A percentile compares a stretch with the other conserved stretches of the same genome.
Evolutionary conservation across 2,113 vertebrate genomes (phyloP).

Genomic region (Garra rufa): DNA sequence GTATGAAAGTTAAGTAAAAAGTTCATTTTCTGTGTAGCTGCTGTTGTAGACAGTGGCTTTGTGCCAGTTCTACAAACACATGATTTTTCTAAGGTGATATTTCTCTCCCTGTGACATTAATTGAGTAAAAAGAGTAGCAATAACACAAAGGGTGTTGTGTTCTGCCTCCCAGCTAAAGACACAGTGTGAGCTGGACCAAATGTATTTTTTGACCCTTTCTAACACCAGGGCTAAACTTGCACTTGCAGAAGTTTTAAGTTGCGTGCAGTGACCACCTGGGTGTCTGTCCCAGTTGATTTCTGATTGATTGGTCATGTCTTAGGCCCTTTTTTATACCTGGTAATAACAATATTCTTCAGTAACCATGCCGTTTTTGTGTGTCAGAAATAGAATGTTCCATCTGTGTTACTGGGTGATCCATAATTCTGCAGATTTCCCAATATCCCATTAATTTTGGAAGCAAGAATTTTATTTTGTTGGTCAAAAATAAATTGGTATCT

Average conservation of each 20-base stretch:
- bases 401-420: background rate
- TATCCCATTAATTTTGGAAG: background rate
- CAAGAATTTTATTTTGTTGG: background rate
- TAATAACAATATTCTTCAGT: background rate
- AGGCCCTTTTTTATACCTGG: background rate
- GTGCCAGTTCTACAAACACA: slow-evolving; percentile 45
- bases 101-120: slow-evolving; percentile 41
- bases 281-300: background rate
- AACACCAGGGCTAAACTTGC: background rate
- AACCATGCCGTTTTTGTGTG: background rate
- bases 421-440: too few species aligned
- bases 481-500: background rate
- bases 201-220: slow-evolving; percentile 20
- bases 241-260: background rate
- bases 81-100: slow-evolving; percentile 32
- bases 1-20: slow-evolving; percentile 43
- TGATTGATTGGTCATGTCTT: background rate
- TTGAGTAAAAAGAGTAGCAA: slow-evolving; percentile 17
- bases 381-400: background rate
- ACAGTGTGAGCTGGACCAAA: slow-evolving; percentile 17
- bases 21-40: slow-evolving; percentile 34
- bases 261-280: background rate
- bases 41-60: slow-evolving; percentile 23
- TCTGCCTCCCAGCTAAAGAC: slow-evolving; percentile 42
- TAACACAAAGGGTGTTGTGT: slow-evolving; percentile 35